Base-by-base conservation (phyloP, 2,888 invertebrate species). In the Aleiodes leptofemur region DNA sequence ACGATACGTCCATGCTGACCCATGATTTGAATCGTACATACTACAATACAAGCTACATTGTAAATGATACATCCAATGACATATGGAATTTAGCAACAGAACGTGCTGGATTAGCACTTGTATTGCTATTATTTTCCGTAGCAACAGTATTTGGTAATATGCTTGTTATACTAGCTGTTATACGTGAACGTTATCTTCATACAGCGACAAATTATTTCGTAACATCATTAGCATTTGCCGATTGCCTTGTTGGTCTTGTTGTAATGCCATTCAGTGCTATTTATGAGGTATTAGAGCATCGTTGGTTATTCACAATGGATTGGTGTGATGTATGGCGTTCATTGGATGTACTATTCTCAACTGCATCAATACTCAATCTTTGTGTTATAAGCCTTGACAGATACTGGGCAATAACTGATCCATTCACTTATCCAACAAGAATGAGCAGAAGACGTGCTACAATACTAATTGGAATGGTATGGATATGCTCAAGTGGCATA, bases 291-390 rank as follows among this genome's bases (percentile, higher is more conserved):
- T 90, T 96, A 38, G 96, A 96, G 84, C 95, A 96, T 84, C 95
- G 94, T 31, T 98, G 98, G 98, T 94, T 97, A 82, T 98, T 98
- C 88, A 98, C 98, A 4, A 94, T 95, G 3, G 95, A 96, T 84
- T 98, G 97, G 96, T 99, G 99, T 89, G 99, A 99, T 87, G 94
- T 98, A 29, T 99, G 99, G 98, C 94, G 98, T 72, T 98, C 98
- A 0, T 90, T 99, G 79, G 99, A 99, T 88, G 99, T 99, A 1
- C 92, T 99, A 1, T 98, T 98, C 84, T 97, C 97, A 84, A 99
- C 99, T 0, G 98, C 98, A 5, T 98, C 98, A 11, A 99, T 99
- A 83, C 92, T 99, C 69, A 99, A 99, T 90, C 91, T 99, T 72
- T 99, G 99, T 90, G 98, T 99, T 43, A 99, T 98, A 85, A 97